Base-by-base conservation (phyloP, 2,888 invertebrate species). In the Drosophila koepferae region DNA sequence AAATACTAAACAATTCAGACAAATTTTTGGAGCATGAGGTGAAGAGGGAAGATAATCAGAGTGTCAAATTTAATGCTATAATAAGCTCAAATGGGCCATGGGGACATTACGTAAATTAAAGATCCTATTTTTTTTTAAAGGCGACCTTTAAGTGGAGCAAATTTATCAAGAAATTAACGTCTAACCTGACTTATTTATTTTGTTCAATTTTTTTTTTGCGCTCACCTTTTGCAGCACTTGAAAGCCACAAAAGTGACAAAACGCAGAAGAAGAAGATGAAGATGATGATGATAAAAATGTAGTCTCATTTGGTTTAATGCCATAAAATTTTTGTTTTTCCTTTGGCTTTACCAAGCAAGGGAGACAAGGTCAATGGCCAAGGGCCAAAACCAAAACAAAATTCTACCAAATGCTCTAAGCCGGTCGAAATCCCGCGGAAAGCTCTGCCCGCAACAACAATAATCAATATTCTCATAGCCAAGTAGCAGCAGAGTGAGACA, bases 151-250 rank as follows among this genome's bases (percentile, higher is more conserved):
- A 71, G 68, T 62, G 18, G 14, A n/a, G 14, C 31, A 63, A 82
- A 81, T 83, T 80, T 59, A 86, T 72, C 73, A 76, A 72, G 70
- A 72, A 72, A 74, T 85, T 85, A 85, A 67, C 89, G 72, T 63
- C 76, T 51, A 54, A 72, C 46, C 40, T 55, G 38, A 28, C 31
- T 62, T 43, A 12, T 53, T 53, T 60, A 49, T 49, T 49, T 49
- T 49, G 10, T n/a, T 31, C 6, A 28, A 28, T 38, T 38, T 38
- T 38, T 40, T 48, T 28, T 31, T 10, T 6, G 7, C 8, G 12
- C 58, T 40, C 31, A 14, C 31, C 34, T 46, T 59, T 36, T 16
- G 38, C 41, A 34, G 41, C 31, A 67, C 48, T 67, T 55, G 20
- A 49, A 67, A 56, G 55, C 56, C 43, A 51, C 49, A 51, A 56